Evolutionary conservation across 2,113 vertebrate species (phyloP).

Genomic region (Xiphophorus maculatus): DNA sequence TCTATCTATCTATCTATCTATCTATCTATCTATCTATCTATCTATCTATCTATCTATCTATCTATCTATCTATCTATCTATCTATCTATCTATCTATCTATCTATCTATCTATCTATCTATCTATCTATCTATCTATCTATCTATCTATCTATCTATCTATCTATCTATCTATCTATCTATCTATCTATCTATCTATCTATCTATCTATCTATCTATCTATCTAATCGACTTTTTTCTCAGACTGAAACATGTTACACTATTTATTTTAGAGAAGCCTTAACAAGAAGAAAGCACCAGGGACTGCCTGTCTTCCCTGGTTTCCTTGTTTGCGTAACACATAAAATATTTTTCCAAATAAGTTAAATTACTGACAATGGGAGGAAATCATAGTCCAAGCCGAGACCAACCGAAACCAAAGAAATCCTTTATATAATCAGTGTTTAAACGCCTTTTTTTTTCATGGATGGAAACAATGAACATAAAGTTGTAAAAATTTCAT

Average conservation of each 20-base stretch:
- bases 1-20: constrained; percentile 26
- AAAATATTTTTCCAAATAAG: constrained; percentile 61
- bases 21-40: constrained; percentile 46
- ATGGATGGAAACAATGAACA: too few species aligned
- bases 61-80: constrained; percentile 27
- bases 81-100: constrained; percentile 17
- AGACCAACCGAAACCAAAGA: constrained; percentile 44
- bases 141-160: constrained; percentile 22
- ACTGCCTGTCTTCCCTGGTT: constrained; percentile 45
- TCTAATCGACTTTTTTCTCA: background rate
- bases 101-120: background rate
- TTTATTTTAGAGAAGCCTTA: constrained; percentile 61
- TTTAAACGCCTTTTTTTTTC: too few species aligned
- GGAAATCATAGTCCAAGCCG: background rate
- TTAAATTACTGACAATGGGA: constrained; percentile 35
- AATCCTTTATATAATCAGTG: constrained; percentile 13
- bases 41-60: constrained; percentile 39
- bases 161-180: background rate
- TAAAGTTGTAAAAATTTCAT: too few species aligned
- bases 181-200: too few species aligned
- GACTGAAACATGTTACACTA: constrained; percentile 29
- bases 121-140: constrained; percentile 22
- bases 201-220: too few species aligned
- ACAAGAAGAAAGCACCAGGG: constrained; percentile 43
- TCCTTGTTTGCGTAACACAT: constrained; percentile 54